These are phyloP conservation scores for Gallinago stenura DNA, from an alignment of 2,797 vertebrate genomes.

Conservation along the genomic window DNA sequence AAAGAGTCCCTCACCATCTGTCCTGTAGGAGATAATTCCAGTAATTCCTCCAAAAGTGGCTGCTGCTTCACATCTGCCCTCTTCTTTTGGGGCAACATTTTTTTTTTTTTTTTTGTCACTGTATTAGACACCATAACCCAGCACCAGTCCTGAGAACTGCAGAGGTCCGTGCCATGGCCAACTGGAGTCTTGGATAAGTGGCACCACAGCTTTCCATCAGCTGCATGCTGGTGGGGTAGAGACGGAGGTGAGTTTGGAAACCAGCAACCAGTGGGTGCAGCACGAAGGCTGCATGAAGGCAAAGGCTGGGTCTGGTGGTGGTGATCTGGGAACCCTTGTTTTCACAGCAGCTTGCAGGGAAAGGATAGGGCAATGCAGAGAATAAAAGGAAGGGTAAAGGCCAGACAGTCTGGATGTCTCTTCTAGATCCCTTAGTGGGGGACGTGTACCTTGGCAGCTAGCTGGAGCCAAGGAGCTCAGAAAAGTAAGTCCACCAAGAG, in stretches of 20 bases:
- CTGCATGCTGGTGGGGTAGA: background rate
- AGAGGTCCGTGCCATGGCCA: background rate
- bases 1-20: no score
- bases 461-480: background rate
- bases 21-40: background rate
- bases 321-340: background rate
- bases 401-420: background rate
- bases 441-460: background rate
- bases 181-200: background rate
- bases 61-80: background rate
- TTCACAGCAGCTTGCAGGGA: background rate
- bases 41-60: background rate
- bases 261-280: accelerated
- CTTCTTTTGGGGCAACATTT: background rate
- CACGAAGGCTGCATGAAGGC: accelerated
- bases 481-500: background rate
- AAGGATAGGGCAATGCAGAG: background rate
- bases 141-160: background rate
- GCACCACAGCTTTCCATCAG: background rate
- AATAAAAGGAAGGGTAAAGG: background rate
- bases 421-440: background rate
- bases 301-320: accelerated
- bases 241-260: background rate
- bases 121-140: background rate
- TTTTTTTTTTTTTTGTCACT: background rate